Conservation (phyloP, 1,140 invertebrate genomes). For the Drosophila pectinifera region DNA sequence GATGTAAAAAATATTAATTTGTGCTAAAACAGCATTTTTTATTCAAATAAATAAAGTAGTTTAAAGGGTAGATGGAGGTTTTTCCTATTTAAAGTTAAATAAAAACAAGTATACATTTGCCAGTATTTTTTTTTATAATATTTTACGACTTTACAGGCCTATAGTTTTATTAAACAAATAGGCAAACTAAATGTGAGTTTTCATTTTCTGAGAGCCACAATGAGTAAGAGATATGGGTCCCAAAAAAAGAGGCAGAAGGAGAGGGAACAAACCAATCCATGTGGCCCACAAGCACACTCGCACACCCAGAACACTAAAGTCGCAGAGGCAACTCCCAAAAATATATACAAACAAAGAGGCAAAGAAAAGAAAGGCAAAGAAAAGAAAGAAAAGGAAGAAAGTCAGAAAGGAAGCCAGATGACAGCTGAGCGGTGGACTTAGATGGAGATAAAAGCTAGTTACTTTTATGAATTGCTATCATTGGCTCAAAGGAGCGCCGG, state of each 20-base stretch:
- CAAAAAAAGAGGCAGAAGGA: conserved; percentile 31
- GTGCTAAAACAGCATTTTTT: too few relatives aligned
- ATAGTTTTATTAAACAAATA: background rate
- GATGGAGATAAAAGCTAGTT: conserved; percentile 42
- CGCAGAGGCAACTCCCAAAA: conserved; percentile 57
- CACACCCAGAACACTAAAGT: background rate
- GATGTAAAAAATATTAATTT: too few relatives aligned
- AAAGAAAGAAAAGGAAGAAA: conserved; percentile 11
- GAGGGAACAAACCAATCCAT: conserved; percentile 60
- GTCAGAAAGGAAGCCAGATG: conserved; percentile 12
- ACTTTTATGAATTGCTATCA: conserved; percentile 54
- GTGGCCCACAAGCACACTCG: conserved; percentile 35
- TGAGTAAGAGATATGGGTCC: background rate
- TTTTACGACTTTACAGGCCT: background rate
- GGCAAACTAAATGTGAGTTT: too few relatives aligned
- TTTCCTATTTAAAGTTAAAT: too few relatives aligned
- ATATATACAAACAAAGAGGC: conserved; percentile 33
- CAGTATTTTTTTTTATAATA: background rate
- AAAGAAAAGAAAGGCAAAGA: background rate
- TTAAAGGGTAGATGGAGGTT: too few relatives aligned
- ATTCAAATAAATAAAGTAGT: too few relatives aligned
- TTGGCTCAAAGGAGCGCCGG: conserved; percentile 34
- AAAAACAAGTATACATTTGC: background rate
- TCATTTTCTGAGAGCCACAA: too few relatives aligned
- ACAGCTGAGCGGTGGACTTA: conserved; percentile 6